These are phyloP conservation scores for Oryzias sinensis DNA, from an alignment of 2,797 vertebrate species.

Conservation along the genomic window DNA sequence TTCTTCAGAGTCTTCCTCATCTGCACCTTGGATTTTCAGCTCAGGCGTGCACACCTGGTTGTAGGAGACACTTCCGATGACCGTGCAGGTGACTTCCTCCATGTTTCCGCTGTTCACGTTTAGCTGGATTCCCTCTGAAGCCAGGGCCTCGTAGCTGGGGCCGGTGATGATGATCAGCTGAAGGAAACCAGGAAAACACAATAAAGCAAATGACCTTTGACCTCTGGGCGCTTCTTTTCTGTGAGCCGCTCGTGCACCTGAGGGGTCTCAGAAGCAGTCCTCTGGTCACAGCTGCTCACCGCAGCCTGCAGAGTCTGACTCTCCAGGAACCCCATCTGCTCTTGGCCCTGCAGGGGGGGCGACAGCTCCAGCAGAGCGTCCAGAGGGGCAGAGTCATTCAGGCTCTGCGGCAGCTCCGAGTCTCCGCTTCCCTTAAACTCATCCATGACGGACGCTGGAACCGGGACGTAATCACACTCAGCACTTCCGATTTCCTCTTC, in stretches of 20 bases:
- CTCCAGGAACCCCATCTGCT: conserved; percentile 75
- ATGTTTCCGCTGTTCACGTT: conserved; percentile 74
- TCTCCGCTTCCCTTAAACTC: conserved; percentile 47
- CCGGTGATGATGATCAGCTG: conserved; percentile 91
- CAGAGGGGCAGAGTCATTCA: conserved; percentile 61
- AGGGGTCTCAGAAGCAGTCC: conserved; percentile 78
- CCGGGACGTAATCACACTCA: conserved; percentile 41
- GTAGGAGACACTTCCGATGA: conserved; percentile 82
- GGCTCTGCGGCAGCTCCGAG: conserved; percentile 25
- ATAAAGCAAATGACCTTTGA: background rate
- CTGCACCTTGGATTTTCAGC: conserved; percentile 38
- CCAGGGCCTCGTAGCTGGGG: conserved; percentile 84
- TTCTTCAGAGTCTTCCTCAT: conserved; percentile 71
- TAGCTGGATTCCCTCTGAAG: conserved; percentile 86
- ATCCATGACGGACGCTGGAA: conserved; percentile 50
- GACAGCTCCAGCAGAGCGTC: conserved; percentile 27
- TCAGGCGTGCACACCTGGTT: conserved; percentile 78
- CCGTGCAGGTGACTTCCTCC: conserved; percentile 82
- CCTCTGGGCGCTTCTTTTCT: background rate
- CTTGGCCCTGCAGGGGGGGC: conserved; percentile 26
- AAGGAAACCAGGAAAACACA: background rate
- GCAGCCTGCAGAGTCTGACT: conserved; percentile 80
- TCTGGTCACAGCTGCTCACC: conserved; percentile 78
- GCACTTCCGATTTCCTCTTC: conserved; percentile 28
- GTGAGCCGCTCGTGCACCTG: conserved; percentile 71